Conservation (phyloP, 2,113 vertebrate genomes). For the Rhynchomys soricoides region DNA sequence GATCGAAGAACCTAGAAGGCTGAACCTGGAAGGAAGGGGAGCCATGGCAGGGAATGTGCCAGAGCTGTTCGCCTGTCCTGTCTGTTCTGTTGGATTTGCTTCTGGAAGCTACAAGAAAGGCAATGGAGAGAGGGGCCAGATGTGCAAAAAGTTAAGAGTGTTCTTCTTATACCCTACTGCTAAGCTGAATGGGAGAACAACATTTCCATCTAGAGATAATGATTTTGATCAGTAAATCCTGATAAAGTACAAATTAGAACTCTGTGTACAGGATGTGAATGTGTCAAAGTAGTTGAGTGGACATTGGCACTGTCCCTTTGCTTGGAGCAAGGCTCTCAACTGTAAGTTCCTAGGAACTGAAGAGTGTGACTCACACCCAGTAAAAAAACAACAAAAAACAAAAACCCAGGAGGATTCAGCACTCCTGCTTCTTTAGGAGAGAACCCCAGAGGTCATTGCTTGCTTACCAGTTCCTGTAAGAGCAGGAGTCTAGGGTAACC, state of each 20-base stretch:
- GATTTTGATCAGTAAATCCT: slow-evolving; percentile 72
- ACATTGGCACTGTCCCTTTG: slow-evolving; percentile 58
- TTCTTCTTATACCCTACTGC: slow-evolving; percentile 74
- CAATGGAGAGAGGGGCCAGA: slow-evolving; percentile 73
- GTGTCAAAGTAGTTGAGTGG: slow-evolving; percentile 77
- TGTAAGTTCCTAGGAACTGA: slow-evolving; percentile 49
- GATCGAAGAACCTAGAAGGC: slow-evolving; percentile 24
- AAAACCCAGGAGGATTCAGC: slow-evolving; percentile 58
- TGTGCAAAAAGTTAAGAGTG: slow-evolving; percentile 71
- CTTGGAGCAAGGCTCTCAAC: slow-evolving; percentile 79
- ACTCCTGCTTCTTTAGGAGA: background rate
- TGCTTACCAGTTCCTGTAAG: slow-evolving; percentile 52
- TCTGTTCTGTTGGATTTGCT: slow-evolving; percentile 72
- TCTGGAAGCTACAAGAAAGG: slow-evolving; percentile 76
- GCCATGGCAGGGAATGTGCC: slow-evolving; percentile 58
- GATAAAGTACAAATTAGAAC: slow-evolving; percentile 75
- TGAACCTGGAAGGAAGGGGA: slow-evolving; percentile 77
- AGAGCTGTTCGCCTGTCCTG: slow-evolving; percentile 34
- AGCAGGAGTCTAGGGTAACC: background rate
- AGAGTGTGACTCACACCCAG: slow-evolving; percentile 53
- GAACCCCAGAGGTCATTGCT: slow-evolving; percentile 59
- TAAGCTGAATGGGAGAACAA: slow-evolving; percentile 71
- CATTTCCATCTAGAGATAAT: slow-evolving; percentile 58
- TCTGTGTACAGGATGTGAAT: slow-evolving; percentile 75
- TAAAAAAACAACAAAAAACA: background rate